These are phyloP conservation scores for Exocentrus adspersus DNA, from an alignment of 2,888 invertebrate genomes.

Conservation along the genomic window DNA sequence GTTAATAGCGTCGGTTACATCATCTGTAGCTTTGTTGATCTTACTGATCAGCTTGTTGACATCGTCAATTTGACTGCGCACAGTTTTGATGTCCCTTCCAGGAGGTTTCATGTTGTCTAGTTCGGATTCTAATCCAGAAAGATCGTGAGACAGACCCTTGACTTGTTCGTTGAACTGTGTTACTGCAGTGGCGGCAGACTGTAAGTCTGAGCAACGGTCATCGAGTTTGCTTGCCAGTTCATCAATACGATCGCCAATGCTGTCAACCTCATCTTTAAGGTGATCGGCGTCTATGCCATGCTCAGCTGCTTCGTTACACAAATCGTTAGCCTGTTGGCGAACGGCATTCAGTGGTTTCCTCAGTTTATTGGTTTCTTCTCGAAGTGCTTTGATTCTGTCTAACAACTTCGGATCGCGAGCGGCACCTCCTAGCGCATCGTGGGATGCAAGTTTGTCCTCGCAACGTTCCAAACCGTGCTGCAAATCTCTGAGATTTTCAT, in stretches of 20 bases:
- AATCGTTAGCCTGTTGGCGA: slow-evolving; percentile 76
- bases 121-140: slow-evolving; percentile 84
- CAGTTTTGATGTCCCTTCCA: slow-evolving; percentile 86
- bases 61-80: slow-evolving; percentile 86
- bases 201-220: slow-evolving; percentile 81
- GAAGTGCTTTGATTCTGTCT: slow-evolving; percentile 83
- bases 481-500: slow-evolving; percentile 85
- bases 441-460: slow-evolving; percentile 84
- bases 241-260: slow-evolving; percentile 78
- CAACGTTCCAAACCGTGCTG: slow-evolving; percentile 86
- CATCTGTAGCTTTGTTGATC: slow-evolving; percentile 73
- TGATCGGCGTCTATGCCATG: slow-evolving; percentile 81
- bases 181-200: slow-evolving; percentile 87
- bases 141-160: slow-evolving; percentile 79
- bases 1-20: slow-evolving; percentile 74
- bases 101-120: slow-evolving; percentile 87
- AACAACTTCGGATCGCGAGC: slow-evolving; percentile 85
- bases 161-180: slow-evolving; percentile 90
- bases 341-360: slow-evolving; percentile 74
- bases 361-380: slow-evolving; percentile 83
- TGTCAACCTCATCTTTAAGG: slow-evolving; percentile 81
- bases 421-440: slow-evolving; percentile 78
- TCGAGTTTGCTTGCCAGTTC: slow-evolving; percentile 81
- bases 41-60: slow-evolving; percentile 74
- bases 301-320: slow-evolving; percentile 79